A percentile compares a stretch with the other conserved stretches of the same genome.
Evolutionary conservation across 2,113 vertebrate genomes (phyloP).

Genomic region (Istiophorus platypterus): DNA sequence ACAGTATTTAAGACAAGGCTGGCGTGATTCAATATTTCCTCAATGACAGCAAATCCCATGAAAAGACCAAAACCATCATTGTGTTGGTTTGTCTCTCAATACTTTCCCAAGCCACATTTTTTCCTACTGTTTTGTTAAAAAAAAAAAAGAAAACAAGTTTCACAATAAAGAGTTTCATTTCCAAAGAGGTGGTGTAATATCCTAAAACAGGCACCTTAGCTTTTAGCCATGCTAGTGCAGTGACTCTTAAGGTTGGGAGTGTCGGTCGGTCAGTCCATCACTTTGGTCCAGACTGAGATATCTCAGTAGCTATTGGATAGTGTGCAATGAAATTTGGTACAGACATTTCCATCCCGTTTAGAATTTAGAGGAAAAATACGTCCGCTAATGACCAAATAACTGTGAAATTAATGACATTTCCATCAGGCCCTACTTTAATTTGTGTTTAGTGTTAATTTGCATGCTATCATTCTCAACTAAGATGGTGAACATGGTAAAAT

Average conservation of each 20-base stretch:
- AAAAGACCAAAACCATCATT: neutral
- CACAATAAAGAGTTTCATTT: too few species aligned
- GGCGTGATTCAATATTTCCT: conserved; percentile 9
- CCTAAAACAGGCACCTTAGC: neutral
- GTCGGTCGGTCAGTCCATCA: neutral
- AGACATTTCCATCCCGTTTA: neutral
- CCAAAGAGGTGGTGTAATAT: neutral
- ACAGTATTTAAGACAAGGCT: conserved; percentile 5
- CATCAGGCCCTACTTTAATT: neutral
- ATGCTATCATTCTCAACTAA: neutral
- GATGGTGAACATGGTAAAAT: neutral
- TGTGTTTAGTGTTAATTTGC: neutral
- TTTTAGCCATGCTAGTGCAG: neutral
- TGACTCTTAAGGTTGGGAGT: neutral
- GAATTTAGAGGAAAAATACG: neutral
- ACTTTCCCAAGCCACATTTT: neutral
- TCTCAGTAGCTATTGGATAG: neutral
- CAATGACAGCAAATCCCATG: conserved; percentile 30
- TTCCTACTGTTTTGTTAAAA: neutral
- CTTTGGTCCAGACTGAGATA: neutral
- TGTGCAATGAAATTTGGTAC: neutral
- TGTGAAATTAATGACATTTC: neutral
- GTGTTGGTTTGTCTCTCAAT: too few species aligned
- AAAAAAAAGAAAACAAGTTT: neutral
- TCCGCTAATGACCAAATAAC: too few species aligned